Conservation (phyloP, 2,888 invertebrate species). For the Diloba caeruleocephala region DNA sequence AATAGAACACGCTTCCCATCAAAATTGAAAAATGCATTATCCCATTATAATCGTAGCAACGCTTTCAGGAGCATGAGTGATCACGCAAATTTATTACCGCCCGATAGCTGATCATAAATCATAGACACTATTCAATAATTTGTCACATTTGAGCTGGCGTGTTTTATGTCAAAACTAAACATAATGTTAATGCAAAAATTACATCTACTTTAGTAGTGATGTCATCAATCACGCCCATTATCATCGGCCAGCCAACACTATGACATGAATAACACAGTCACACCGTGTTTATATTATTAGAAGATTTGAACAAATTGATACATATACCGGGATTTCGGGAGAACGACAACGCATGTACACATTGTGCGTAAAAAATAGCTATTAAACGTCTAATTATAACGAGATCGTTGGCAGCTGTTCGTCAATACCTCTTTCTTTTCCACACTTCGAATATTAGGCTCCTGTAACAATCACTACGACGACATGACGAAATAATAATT, state of each 20-base stretch:
- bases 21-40: not conserved
- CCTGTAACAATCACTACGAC: constrained; percentile 19
- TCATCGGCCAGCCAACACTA: too few relatives aligned
- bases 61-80: constrained; percentile 8
- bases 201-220: not conserved
- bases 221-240: constrained; percentile 9
- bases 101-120: constrained; percentile 27
- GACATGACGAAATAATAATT: constrained; percentile 17
- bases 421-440: constrained; percentile 54
- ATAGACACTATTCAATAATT: constrained; percentile 25
- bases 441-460: constrained; percentile 25
- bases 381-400: constrained; percentile 65
- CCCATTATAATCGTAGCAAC: not conserved
- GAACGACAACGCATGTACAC: constrained; percentile 29
- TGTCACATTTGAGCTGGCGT: constrained; percentile 20
- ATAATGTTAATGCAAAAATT: not conserved
- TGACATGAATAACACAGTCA: too few relatives aligned
- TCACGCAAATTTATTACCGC: constrained; percentile 14
- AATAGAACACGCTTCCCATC: not conserved
- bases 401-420: constrained; percentile 55
- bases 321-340: constrained; percentile 16
- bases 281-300: too few relatives aligned
- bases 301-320: too few relatives aligned
- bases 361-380: constrained; percentile 57
- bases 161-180: constrained; percentile 12